Conservation (phyloP, 2,113 vertebrate genomes). For the Sturnus vulgaris region DNA sequence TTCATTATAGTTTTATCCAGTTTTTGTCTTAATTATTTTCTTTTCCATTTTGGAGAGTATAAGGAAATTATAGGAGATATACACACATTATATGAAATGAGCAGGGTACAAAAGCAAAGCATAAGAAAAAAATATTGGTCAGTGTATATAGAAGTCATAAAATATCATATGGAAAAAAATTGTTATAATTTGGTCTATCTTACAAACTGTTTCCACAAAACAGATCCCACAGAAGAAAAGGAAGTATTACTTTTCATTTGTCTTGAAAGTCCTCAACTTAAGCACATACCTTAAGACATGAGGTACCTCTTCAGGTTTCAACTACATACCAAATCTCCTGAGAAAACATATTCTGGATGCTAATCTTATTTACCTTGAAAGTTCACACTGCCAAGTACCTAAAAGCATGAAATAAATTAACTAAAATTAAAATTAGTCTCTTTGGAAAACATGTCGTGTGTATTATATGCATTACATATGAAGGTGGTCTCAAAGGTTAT, state of each 20-base stretch:
- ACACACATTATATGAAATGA: background rate
- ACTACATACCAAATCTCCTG: background rate
- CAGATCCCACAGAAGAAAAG: background rate
- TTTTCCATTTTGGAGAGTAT: background rate
- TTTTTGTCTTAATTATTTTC: background rate
- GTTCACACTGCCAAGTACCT: background rate
- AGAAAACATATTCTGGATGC: background rate
- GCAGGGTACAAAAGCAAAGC: background rate
- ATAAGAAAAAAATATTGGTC: background rate
- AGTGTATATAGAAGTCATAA: background rate
- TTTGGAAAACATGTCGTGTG: background rate
- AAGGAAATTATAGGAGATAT: background rate
- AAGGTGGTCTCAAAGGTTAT: background rate
- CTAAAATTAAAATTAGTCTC: background rate
- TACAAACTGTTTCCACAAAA: background rate
- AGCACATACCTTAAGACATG: background rate
- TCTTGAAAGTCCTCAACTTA: background rate
- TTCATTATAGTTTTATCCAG: background rate
- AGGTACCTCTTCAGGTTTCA: background rate
- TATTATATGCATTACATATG: background rate
- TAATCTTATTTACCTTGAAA: background rate
- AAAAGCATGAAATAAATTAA: background rate
- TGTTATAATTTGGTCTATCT: background rate
- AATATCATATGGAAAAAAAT: background rate
- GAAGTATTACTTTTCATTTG: background rate